Conservation (phyloP, 2,113 vertebrate genomes). For the Daubentonia madagascariensis region DNA sequence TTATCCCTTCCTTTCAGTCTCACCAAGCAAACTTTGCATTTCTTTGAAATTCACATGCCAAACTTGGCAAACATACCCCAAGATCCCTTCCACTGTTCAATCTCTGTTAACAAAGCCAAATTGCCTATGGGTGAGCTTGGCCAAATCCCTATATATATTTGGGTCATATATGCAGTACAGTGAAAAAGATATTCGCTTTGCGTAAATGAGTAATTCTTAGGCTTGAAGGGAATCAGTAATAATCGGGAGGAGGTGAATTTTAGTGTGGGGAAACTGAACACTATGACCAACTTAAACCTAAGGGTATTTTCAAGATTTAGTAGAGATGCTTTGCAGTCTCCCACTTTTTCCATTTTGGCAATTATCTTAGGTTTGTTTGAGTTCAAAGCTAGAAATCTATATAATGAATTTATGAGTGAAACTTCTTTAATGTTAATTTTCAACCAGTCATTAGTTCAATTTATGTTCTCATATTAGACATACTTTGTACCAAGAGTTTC, state of each 20-base stretch:
- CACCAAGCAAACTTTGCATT: not conserved
- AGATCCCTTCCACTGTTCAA: not conserved
- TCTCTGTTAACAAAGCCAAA: constrained; percentile 10
- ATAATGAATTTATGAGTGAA: not conserved
- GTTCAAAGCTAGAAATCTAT: not conserved
- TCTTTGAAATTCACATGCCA: not conserved
- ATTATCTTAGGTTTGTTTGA: constrained; percentile 1
- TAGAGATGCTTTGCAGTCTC: not conserved
- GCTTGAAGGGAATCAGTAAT: too few species aligned
- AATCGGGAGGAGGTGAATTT: not conserved
- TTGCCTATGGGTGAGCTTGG: not conserved
- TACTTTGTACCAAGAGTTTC: constrained; percentile 22
- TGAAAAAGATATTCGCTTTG: not conserved
- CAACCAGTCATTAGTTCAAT: not conserved
- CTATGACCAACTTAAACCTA: not conserved
- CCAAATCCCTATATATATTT: too few species aligned
- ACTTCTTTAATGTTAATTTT: constrained; percentile 31
- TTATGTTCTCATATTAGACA: not conserved
- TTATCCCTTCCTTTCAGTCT: not conserved
- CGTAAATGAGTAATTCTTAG: not conserved
- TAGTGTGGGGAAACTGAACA: not conserved
- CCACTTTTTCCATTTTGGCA: not conserved
- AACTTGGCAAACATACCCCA: not conserved
- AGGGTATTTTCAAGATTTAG: constrained; percentile 1
- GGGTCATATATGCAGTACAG: not conserved